Evolutionary conservation across 2,113 vertebrate species (phyloP).

Genomic region (Speoplatyrhinus poulsoni): DNA sequence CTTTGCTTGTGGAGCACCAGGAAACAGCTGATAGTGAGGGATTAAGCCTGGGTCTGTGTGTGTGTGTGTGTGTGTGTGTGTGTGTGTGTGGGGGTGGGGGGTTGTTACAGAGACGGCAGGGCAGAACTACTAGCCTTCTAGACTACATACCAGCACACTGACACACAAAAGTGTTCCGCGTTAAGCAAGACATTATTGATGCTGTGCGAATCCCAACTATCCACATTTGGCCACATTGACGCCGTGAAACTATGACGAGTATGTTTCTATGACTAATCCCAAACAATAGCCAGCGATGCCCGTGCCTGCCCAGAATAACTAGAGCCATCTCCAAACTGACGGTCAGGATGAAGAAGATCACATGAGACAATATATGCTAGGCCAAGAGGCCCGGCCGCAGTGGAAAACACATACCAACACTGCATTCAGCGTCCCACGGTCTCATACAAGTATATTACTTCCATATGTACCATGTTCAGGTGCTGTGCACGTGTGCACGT

Average conservation of each 20-base stretch:
- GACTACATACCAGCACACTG: conserved; percentile 60
- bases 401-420: conserved; percentile 30
- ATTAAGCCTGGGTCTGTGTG: conserved; percentile 48
- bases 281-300: conserved; percentile 21
- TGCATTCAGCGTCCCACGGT: background rate
- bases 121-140: conserved; percentile 7
- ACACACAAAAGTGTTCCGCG: conserved; percentile 36
- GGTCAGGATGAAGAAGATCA: conserved; percentile 32
- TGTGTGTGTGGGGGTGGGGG: conserved; percentile 24
- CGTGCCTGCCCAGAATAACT: conserved; percentile 32
- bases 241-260: conserved; percentile 38
- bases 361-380: conserved; percentile 12
- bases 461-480: conserved; percentile 45
- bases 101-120: conserved; percentile 14
- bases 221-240: background rate
- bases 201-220: conserved; percentile 16
- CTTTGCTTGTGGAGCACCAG: conserved; percentile 66
- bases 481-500: conserved; percentile 63
- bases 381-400: conserved; percentile 9
- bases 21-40: conserved; percentile 77
- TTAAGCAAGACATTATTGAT: conserved; percentile 21
- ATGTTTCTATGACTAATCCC: conserved; percentile 40
- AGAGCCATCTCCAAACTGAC: conserved; percentile 15
- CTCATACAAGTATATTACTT: background rate
- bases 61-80: no score